phyloP scores from a whole-genome alignment of 37 sponge, comb jelly and placozoan species.

The Haliclona indistincta region DNA sequence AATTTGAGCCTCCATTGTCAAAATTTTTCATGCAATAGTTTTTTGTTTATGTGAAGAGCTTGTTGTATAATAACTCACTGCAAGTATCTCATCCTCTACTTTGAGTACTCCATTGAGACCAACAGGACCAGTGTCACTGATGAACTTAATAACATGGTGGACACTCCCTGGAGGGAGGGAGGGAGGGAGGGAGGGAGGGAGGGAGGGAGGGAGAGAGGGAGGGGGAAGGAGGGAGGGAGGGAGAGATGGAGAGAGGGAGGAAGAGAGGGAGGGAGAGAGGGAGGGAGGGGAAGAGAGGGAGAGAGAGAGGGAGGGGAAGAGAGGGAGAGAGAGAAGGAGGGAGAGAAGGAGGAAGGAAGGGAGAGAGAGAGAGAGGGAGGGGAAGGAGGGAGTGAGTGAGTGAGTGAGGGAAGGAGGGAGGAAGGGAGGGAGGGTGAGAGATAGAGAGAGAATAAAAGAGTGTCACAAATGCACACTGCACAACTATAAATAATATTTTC shows the following conservation, averaged over 20 bases:
- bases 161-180: conserved; percentile 1
- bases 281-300: no score
- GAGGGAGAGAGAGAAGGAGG: background rate
- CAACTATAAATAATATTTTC: background rate
- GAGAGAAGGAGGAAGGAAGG: background rate
- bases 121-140: conserved; percentile 41
- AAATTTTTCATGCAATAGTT: no score
- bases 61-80: conserved; percentile 6
- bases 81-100: conserved; percentile 70
- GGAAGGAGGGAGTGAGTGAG: no score
- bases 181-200: background rate
- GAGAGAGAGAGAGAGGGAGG: background rate
- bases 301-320: no score
- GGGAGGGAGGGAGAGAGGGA: background rate
- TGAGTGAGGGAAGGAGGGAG: no score
- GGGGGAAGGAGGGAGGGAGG: background rate
- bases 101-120: conserved; percentile 20
- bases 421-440: no score
- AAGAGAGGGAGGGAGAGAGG: background rate
- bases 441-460: background rate
- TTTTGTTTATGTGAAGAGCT: no score
- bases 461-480: background rate
- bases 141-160: conserved; percentile 48
- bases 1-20: no score
- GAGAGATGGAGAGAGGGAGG: no score